Base-by-base conservation (phyloP, 1,140 invertebrate genomes). In the Pseudomyrmex gracilis region DNA sequence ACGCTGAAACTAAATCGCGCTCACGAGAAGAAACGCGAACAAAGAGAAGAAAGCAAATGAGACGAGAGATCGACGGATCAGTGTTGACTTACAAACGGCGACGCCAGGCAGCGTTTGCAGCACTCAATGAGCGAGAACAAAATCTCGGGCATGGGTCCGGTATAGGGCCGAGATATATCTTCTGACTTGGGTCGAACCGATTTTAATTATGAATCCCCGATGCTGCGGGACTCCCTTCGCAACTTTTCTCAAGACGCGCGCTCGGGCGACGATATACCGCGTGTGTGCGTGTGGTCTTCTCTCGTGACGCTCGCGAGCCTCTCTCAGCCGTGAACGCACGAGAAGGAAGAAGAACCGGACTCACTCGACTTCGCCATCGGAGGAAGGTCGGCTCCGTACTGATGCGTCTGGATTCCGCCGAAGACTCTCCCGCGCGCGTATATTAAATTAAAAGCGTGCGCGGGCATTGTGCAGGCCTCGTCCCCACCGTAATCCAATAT, bases 381-480 rank as follows among this genome's bases (percentile, higher is more conserved):
- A 91, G 93, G 91, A 91, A 90, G 89, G 91, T 90, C 86, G 87
- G 90, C 87, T 87, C 87, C 87, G 85, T 89, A 94, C 93, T 94
- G 93, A 87, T 89, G 86, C 83, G 89, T 89, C 90, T 89, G 85
- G 92, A 91, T 93, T 94, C 89, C 84, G 78, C 86, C 87, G 87
- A 91, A 91, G 88, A 73, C 83, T 86, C 83, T 86, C 68, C 73
- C 83, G 73, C 73, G 80, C 74, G 58, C 64, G 85, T 89, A 88
- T 89, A 89, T 89, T 89, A 89, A 89, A 89, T 89, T 89, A 89
- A 77, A 89, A 77, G 67, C 73, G 55, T 82, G 60, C 70, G 53
- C 77, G 47, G 57, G 45, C 66, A 66, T 58, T 78, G 67, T 73
- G 67, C 9, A 67, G 34, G 53, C 17, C 68, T 53, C 55, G 17